These are phyloP conservation scores for Aphidius colemani DNA, from an alignment of 2,888 invertebrate species.

Conservation along the genomic window DNA sequence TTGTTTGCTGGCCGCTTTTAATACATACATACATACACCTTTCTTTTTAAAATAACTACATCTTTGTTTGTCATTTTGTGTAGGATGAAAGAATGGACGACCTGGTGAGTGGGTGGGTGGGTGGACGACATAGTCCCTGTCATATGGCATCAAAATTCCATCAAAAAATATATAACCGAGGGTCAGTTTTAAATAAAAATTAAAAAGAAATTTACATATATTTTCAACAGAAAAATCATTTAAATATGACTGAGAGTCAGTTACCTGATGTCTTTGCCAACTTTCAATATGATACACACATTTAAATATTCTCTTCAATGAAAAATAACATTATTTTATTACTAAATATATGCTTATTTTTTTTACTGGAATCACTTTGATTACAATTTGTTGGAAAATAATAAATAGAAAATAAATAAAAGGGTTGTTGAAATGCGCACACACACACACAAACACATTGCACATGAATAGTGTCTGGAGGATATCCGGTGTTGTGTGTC, in stretches of 20 bases:
- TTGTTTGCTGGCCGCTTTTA: background rate
- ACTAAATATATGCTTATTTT: no score
- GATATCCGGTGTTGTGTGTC: conserved; percentile 56
- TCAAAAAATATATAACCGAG: conserved; percentile 12
- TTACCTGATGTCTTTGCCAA: conserved; percentile 33
- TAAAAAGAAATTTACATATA: conserved; percentile 3
- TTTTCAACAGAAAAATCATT: conserved; percentile 1
- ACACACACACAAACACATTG: conserved; percentile 33
- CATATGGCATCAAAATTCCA: conserved; percentile 60
- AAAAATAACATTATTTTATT: no score
- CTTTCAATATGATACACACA: no score
- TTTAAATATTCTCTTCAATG: no score
- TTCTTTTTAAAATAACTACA: background rate
- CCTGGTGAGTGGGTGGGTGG: conserved; percentile 46
- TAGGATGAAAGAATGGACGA: conserved; percentile 34
- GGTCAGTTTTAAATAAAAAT: conserved; percentile 23
- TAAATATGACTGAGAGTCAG: conserved; percentile 32
- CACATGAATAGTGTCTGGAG: conserved; percentile 51
- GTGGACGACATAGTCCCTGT: conserved; percentile 46
- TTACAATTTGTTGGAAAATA: no score
- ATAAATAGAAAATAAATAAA: conserved; percentile 26
- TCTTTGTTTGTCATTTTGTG: conserved; percentile 30
- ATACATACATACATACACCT: background rate
- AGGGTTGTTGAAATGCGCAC: conserved; percentile 24
- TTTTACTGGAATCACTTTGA: no score